Evolutionary conservation across 2,888 invertebrate species (phyloP).

Genomic region (Lasioglossum vierecki): DNA sequence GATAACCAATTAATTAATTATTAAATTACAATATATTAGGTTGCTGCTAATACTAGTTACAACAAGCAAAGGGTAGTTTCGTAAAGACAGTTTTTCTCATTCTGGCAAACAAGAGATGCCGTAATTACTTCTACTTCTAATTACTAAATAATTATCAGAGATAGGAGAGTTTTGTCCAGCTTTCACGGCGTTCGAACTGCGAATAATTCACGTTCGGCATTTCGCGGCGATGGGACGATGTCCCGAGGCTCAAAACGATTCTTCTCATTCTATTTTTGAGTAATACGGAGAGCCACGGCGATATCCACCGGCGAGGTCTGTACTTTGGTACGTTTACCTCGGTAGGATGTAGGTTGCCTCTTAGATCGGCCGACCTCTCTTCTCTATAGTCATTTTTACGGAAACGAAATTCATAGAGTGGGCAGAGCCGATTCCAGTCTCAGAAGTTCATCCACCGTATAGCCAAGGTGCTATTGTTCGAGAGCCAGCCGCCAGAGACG

Average conservation of each 20-base stretch:
- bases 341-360: slow-evolving; percentile 71
- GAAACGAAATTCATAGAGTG: slow-evolving; percentile 73
- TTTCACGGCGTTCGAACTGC: background rate
- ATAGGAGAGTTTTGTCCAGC: too few species aligned
- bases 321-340: slow-evolving; percentile 61
- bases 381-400: slow-evolving; percentile 68
- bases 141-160: too few species aligned
- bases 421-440: slow-evolving; percentile 74
- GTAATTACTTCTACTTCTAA: too few species aligned
- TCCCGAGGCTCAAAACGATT: slow-evolving; percentile 46
- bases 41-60: too few species aligned
- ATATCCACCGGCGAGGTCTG: slow-evolving; percentile 46
- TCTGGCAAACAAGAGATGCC: too few species aligned
- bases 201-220: slow-evolving; percentile 48
- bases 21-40: too few species aligned
- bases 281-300: slow-evolving; percentile 21
- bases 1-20: too few species aligned
- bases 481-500: slow-evolving; percentile 61
- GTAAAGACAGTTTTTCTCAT: too few species aligned
- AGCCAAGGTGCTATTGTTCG: slow-evolving; percentile 73
- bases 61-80: too few species aligned
- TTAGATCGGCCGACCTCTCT: slow-evolving; percentile 73
- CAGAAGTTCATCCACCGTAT: slow-evolving; percentile 75
- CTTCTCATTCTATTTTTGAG: slow-evolving; percentile 60
- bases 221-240: slow-evolving; percentile 2